A percentile compares a stretch with the other conserved stretches of the same genome.
These are phyloP conservation scores for Rhysida immarginata DNA, from an alignment of 1,140 invertebrate species.

Conservation along the genomic window DNA sequence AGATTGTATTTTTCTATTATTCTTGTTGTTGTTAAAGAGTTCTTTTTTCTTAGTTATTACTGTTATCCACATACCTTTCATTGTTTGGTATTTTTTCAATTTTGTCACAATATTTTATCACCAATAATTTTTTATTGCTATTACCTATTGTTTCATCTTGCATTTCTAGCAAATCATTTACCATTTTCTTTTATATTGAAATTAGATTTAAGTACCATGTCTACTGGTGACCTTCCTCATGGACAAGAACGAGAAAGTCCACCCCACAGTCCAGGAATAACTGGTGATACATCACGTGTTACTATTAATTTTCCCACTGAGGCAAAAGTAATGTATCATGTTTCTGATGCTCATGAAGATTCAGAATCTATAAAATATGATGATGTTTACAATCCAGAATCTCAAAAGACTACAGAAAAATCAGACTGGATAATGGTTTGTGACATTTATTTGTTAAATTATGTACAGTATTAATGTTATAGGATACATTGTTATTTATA, in stretches of 20 bases:
- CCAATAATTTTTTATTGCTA: too few relatives aligned
- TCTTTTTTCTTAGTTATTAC: too few relatives aligned
- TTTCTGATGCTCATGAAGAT: constrained; percentile 5
- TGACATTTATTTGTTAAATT: neutral
- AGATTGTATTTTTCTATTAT: too few relatives aligned
- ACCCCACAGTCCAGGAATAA: constrained; percentile 24
- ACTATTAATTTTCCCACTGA: constrained; percentile 19
- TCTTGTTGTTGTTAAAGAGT: too few relatives aligned
- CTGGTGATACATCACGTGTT: constrained; percentile 15
- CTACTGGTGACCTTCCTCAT: constrained; percentile 30
- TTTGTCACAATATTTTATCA: too few relatives aligned
- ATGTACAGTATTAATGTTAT: neutral
- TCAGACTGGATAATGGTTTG: neutral
- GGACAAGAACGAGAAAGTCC: constrained; percentile 31
- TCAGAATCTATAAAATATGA: neutral
- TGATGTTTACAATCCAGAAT: neutral
- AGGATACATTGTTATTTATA: neutral
- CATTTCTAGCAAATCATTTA: neutral
- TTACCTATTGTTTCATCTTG: too few relatives aligned
- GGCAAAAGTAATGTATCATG: constrained; percentile 20
- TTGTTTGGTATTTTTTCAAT: too few relatives aligned
- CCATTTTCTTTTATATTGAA: neutral
- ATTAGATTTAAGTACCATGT: constrained; percentile 30
- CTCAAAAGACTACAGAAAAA: neutral
- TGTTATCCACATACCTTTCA: too few relatives aligned